A percentile compares a stretch with the other conserved stretches of the same genome.
Evolutionary conservation across 1,140 invertebrate species (phyloP).

Genomic region (Phocides pigmalion): DNA sequence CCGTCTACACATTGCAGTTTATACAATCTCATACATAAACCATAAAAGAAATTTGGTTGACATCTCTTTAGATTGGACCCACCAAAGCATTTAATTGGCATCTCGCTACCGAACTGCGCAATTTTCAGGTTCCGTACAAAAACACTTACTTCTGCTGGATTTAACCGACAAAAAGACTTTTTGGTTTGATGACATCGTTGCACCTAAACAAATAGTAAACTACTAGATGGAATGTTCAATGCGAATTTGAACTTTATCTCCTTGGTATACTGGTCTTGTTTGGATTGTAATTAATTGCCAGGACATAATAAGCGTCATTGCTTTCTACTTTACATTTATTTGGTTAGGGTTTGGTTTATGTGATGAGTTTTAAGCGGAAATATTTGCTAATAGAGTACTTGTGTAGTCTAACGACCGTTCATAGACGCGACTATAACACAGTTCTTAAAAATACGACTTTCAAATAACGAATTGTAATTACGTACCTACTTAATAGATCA

Average conservation of each 20-base stretch:
- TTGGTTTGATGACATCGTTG: constrained; percentile 59
- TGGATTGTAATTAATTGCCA: constrained; percentile 32
- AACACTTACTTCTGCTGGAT: constrained; percentile 53
- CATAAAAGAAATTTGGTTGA: constrained; percentile 12
- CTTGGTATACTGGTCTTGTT: constrained; percentile 9
- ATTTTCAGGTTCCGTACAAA: constrained; percentile 55
- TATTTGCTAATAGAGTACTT: background rate
- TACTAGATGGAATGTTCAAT: constrained; percentile 2
- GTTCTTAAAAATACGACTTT: no score
- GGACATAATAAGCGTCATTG: constrained; percentile 52
- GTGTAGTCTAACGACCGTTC: no score
- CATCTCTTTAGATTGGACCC: constrained; percentile 14
- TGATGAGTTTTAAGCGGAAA: constrained; percentile 1
- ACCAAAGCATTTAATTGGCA: constrained; percentile 25
- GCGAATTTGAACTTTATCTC: constrained; percentile 33
- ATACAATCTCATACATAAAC: no score
- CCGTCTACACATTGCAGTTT: no score
- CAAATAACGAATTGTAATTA: no score
- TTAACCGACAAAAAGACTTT: constrained; percentile 44
- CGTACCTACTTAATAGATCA: no score
- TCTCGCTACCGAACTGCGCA: constrained; percentile 29
- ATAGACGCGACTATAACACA: no score
- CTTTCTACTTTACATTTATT: constrained; percentile 38
- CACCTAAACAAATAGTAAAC: constrained; percentile 72
- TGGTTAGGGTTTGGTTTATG: constrained; percentile 33